Base-by-base conservation (phyloP, 2,888 invertebrate genomes). In the Agapetus fuscipes region DNA sequence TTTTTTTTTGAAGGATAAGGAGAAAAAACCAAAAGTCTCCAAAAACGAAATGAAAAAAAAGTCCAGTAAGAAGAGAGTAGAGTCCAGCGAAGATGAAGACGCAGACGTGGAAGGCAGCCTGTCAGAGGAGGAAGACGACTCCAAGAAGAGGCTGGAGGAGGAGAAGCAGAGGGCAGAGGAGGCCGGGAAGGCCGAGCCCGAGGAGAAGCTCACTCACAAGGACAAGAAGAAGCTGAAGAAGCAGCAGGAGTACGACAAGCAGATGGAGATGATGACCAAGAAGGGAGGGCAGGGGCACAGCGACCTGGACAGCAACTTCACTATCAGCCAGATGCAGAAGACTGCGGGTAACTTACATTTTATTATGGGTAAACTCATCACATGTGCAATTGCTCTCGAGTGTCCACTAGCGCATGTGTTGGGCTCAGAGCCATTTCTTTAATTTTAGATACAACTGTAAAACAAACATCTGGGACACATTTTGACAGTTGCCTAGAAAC, bases 151-250 rank as follows among this genome's bases (percentile, higher is more conserved):
- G 9, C 7, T 17, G 10, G 2, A 9, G 16, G 36, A 35, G 11
- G 35, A 35, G 57, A n/a, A 54, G 1, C 73, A 73, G 46, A 53
- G 61, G 0, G 59, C 56, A 1, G 83, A 80, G 1, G 37, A 37
- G 15, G 34, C 35, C 14, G 45, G 47, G 35, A 35, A 39, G 5
- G 13, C 34, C 5, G 41, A 43, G 30, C 35, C 30, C 4, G 44
- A 46, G 1, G 83, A 80, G 46, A 85, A 85, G 60, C 56, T 91
- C 35, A 84, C 89, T 2, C 89, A 90, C 57, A 91, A 90, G 61
- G 91, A 91, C 57, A 90, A 89, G 62, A 91, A 90, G 56, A 90
- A 90, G 55, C 54, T 89, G 46, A 91, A 91, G 58, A 90, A 90
- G 52, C 78, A 85, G 63, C 79, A 83, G 56, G 90, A 91, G 55